Evolutionary conservation across 1,140 invertebrate genomes (phyloP), one percentile per base, ranked within the genome.

Genomic region (Drosophila teissieri): DNA sequence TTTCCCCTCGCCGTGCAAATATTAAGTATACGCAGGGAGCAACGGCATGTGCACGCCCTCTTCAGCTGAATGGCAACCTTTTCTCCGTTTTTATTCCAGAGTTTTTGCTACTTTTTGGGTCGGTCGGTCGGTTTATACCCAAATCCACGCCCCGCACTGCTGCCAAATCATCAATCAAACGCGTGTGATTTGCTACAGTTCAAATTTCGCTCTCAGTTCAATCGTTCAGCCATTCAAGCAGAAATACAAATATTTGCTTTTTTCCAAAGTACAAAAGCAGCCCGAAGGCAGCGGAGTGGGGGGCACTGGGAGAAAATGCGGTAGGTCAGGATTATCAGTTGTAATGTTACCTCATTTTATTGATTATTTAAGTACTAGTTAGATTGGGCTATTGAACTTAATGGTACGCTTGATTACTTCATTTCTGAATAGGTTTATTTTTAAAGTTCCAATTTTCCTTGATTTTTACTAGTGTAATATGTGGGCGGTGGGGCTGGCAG

Each of bases 161-260:
- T 88, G 83, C 56, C 83, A 82, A 88, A 83, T 88, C 84, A 88
- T 88, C 83, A 88, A 88, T 88, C 83, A 88, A 88, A 89, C 83
- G 79, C 83, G 65, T 86, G 83, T 82, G 83, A 86, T 86, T 86
- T 86, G 83, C 83, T 88, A 83, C 83, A 80, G 84, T 88, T 88
- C 83, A 88, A 88, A 88, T 88, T 83, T 88, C 84, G 83, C 80
- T 88, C 83, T 80, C 72, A 77, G 84, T 73, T 88, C 83, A 88
- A 88, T 88, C 83, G 84, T 88, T 88, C 84, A 83, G 76, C 55
- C 79, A 83, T 88, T 89, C 83, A 77, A 89, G 83, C 83, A 77
- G 83, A 88, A 88, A 83, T 56, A 79, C 84, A 88, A 88, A 88
- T 88, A 88, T 88, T 88, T 88, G 84, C 79, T 86, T 86, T 78